Percentiles rank a stretch among this genome's conserved stretches.
These are phyloP conservation scores for Blastobasis adustella DNA, from an alignment of 2,888 invertebrate genomes.

Conservation along the genomic window DNA sequence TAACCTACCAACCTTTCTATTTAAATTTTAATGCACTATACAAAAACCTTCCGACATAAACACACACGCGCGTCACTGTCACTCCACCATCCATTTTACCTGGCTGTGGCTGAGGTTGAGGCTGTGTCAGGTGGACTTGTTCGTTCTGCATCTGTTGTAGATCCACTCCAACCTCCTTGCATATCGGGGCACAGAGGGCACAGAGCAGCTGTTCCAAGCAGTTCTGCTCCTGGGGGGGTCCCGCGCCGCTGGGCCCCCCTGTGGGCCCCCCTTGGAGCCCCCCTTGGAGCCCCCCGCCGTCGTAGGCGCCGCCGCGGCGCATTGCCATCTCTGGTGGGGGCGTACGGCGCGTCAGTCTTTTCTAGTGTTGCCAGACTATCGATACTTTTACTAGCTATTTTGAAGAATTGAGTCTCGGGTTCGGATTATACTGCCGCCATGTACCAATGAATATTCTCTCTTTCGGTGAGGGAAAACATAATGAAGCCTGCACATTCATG, in stretches of 20 bases:
- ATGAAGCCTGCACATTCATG: too few species aligned
- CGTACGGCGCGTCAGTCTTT: too few species aligned
- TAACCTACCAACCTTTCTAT: too few species aligned
- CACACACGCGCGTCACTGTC: neutral
- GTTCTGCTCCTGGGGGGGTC: slow-evolving; percentile 34
- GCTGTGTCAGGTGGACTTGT: slow-evolving; percentile 55
- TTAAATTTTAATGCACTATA: too few species aligned
- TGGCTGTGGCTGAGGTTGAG: slow-evolving; percentile 39
- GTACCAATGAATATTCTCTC: too few species aligned
- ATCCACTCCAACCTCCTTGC: slow-evolving; percentile 66
- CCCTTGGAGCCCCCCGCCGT: slow-evolving; percentile 35
- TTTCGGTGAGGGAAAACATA: too few species aligned
- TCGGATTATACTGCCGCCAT: too few species aligned
- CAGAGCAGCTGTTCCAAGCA: slow-evolving; percentile 65
- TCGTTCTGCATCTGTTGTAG: slow-evolving; percentile 46
- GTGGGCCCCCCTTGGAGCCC: slow-evolving; percentile 7
- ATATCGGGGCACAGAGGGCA: slow-evolving; percentile 62
- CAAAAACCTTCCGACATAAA: neutral
- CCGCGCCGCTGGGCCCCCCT: slow-evolving; percentile 9
- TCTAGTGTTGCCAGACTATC: too few species aligned
- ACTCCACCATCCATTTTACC: slow-evolving; percentile 5
- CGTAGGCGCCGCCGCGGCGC: slow-evolving; percentile 49
- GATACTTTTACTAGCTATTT: too few species aligned
- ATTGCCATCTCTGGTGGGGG: slow-evolving; percentile 51
- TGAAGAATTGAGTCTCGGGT: too few species aligned